Evolutionary conservation across 2,113 vertebrate genomes (phyloP), one percentile per base, ranked within the genome.

Genomic region (Balaeniceps rex): DNA sequence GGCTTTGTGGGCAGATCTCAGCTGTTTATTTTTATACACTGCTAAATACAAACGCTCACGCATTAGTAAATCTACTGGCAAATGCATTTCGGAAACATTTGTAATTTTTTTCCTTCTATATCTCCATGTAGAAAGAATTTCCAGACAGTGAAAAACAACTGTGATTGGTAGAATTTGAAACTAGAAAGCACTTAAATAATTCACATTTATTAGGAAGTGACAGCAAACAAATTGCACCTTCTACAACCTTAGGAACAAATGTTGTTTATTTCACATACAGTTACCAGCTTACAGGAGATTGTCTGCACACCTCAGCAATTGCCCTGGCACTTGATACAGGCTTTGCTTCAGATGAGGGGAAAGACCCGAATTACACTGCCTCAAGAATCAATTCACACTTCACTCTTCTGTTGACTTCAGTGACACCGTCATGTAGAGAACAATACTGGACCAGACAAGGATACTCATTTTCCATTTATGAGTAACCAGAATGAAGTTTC

Each of bases 1-100:
- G 26, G 63, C 89, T 94, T 94, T 94, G 87, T 95, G 87, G 95
- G 87, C 74, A 95, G 89, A 95, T 91, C 68, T 93, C 58, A 93
- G 83, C 66, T 92, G 85, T 87, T 94, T 97, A 96, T 95, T 94
- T 97, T 96, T 97, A 89, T 40, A 87, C 74, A n/a, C 29, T 51
- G 88, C 74, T 91, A 94, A 93, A 94, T 74, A 69, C 0, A 1
- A 95, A 77, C 0, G 0, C 74, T 93, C 84, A 65, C 6, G 2
- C 87, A 76, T 89, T 65, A 87, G 78, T 66, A 84, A 84, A 84
- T 61, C 54, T 34, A 88, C 58, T 95, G 69, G 66, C 49, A 94
- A 96, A 85, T 51, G 70, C 38, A 65, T 87, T 94, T 91, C 0
- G 2, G 91, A 95, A 95, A 69, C 63, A 83, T 60, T 72, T 36